These are phyloP conservation scores for Scomber scombrus DNA, from an alignment of 2,113 vertebrate genomes.

Conservation along the genomic window DNA sequence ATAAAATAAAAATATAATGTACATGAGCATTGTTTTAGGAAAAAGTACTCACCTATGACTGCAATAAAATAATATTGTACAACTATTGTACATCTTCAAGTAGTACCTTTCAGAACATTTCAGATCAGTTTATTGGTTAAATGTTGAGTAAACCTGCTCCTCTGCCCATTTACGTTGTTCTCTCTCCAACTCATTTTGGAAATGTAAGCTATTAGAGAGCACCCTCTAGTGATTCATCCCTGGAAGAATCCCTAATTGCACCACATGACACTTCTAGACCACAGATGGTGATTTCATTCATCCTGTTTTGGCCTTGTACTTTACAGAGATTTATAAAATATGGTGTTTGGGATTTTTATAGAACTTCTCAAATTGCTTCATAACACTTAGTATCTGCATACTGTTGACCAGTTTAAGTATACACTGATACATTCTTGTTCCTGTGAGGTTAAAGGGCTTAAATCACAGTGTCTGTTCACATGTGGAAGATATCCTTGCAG, in stretches of 20 bases:
- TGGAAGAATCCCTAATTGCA: conserved; percentile 12
- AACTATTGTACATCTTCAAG: no score
- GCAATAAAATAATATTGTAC: no score
- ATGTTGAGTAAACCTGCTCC: not conserved
- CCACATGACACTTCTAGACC: not conserved
- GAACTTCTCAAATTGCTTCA: not conserved
- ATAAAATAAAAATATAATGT: no score
- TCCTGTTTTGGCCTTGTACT: not conserved
- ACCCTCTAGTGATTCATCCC: conserved; percentile 62
- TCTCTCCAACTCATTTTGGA: not conserved
- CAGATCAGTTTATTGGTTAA: not conserved
- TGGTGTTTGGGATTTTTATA: not conserved
- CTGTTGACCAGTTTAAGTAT: not conserved
- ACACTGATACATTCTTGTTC: not conserved
- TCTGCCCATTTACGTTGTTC: not conserved
- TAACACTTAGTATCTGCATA: not conserved
- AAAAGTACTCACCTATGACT: not conserved
- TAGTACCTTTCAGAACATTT: no score
- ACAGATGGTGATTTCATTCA: not conserved
- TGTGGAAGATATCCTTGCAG: not conserved
- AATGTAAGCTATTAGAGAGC: conserved; percentile 46
- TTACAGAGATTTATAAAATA: conserved; percentile 15
- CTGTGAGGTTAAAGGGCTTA: not conserved
- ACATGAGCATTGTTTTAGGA: no score
- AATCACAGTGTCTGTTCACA: not conserved